Percentiles rank a stretch among this genome's conserved stretches.
Evolutionary conservation across 2,113 vertebrate species (phyloP).

Genomic region (Sinocyclocheilus maitianheensis): DNA sequence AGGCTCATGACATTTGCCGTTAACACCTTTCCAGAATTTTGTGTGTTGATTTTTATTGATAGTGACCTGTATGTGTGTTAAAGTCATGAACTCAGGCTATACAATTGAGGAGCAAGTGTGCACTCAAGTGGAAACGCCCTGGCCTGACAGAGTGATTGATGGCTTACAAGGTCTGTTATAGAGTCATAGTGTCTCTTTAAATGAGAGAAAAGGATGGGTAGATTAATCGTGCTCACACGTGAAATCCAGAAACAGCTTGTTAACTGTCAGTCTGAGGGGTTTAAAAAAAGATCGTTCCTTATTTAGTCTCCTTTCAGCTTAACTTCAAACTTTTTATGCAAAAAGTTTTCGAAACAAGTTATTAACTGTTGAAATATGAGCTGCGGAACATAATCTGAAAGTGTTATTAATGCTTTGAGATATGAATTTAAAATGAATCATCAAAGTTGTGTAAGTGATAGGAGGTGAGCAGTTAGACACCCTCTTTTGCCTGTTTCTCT

Average conservation of each 20-base stretch:
- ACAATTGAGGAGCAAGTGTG: background rate
- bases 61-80: background rate
- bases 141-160: slow-evolving; percentile 66
- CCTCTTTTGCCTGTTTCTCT: background rate
- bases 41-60: slow-evolving; percentile 9
- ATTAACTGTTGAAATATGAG: slow-evolving; percentile 10
- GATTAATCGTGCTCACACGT: background rate
- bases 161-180: slow-evolving; percentile 46
- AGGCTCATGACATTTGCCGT: background rate
- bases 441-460: slow-evolving; percentile 18
- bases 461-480: background rate
- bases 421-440: background rate
- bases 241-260: slow-evolving; percentile 24
- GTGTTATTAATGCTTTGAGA: background rate
- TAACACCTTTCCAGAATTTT: background rate
- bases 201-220: background rate
- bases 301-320: slow-evolving; percentile 9
- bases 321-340: background rate
- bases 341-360: background rate
- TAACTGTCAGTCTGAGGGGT: background rate
- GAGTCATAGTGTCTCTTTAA: slow-evolving; percentile 20
- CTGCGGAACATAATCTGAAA: background rate
- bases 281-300: background rate
- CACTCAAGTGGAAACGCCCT: slow-evolving; percentile 10
- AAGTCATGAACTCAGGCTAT: background rate